Percentiles rank a stretch among this genome's conserved stretches.
These are phyloP conservation scores for Cliona cf. orientalis DNA, from an alignment of 37 sponge, comb jelly and placozoan species.

Conservation along the genomic window DNA sequence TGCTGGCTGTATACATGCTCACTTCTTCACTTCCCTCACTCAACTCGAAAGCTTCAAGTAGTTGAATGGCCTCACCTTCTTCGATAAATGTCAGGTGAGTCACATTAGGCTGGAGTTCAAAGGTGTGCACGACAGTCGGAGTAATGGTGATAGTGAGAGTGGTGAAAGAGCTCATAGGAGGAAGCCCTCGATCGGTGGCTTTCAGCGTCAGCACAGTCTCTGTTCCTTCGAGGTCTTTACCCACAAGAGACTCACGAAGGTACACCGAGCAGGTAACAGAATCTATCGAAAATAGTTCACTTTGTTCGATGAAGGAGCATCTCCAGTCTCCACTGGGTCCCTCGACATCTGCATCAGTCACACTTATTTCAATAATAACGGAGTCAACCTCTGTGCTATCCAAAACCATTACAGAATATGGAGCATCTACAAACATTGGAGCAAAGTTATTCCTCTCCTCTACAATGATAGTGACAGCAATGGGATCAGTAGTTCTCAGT, in stretches of 20 bases:
- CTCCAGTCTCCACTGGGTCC: slow-evolving; percentile 41
- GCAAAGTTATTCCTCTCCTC: slow-evolving; percentile 50
- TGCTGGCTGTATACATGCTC: neutral
- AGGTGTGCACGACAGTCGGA: neutral
- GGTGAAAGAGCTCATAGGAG: slow-evolving; percentile 5
- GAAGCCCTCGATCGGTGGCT: slow-evolving; percentile 36
- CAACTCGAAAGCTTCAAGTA: slow-evolving; percentile 23
- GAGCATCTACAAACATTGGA: slow-evolving; percentile 33
- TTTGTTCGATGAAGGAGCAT: slow-evolving; percentile 16
- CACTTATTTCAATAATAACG: slow-evolving; percentile 2
- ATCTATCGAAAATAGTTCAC: slow-evolving; percentile 20
- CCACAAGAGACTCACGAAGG: neutral
- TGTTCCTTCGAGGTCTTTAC: neutral
- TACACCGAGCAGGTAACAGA: slow-evolving; percentile 19
- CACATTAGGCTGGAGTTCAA: slow-evolving; percentile 13
- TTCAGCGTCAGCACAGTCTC: slow-evolving; percentile 20
- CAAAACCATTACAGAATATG: neutral
- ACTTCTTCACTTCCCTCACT: neutral
- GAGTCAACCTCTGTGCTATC: neutral
- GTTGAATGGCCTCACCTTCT: slow-evolving; percentile 30
- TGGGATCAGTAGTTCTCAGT: slow-evolving; percentile 24
- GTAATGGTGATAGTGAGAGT: slow-evolving; percentile 12
- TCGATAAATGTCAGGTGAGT: slow-evolving; percentile 28
- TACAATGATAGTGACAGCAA: slow-evolving; percentile 48
- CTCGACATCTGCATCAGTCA: slow-evolving; percentile 56